Evolutionary conservation across 35 echinoderm and acorn worm genomes (phyloP).

Genomic region (Strongylocentrotus purpuratus): DNA sequence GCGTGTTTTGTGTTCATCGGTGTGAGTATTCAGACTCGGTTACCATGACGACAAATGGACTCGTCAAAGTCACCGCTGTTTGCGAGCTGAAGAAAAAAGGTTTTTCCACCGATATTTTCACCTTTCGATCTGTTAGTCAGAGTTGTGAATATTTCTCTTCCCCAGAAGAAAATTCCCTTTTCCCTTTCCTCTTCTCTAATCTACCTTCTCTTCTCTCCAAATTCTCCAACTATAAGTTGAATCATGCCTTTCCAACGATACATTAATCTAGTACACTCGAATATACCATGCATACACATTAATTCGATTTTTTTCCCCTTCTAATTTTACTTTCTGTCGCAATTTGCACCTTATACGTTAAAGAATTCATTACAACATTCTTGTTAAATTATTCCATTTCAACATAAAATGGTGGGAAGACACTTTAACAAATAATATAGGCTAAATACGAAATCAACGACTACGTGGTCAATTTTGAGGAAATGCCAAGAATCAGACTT

Average conservation of each 20-base stretch:
- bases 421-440: no score
- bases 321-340: neutral
- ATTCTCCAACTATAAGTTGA: neutral
- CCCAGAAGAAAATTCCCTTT: neutral
- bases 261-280: neutral
- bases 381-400: no score
- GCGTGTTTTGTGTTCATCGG: slow-evolving; percentile 22
- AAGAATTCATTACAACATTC: no score
- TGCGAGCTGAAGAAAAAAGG: neutral
- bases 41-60: slow-evolving; percentile 55
- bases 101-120: slow-evolving; percentile 37
- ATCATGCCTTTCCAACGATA: neutral
- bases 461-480: no score
- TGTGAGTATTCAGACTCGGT: slow-evolving; percentile 14
- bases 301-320: neutral
- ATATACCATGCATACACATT: neutral
- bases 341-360: neutral
- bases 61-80: slow-evolving; percentile 50
- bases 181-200: neutral
- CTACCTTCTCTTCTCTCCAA: neutral
- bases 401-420: no score
- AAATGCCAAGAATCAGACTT: no score
- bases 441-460: no score
- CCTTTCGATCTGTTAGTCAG: neutral
- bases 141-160: neutral